Conservation (phyloP, 2,888 invertebrate genomes). For the Dusona sp. region DNA sequence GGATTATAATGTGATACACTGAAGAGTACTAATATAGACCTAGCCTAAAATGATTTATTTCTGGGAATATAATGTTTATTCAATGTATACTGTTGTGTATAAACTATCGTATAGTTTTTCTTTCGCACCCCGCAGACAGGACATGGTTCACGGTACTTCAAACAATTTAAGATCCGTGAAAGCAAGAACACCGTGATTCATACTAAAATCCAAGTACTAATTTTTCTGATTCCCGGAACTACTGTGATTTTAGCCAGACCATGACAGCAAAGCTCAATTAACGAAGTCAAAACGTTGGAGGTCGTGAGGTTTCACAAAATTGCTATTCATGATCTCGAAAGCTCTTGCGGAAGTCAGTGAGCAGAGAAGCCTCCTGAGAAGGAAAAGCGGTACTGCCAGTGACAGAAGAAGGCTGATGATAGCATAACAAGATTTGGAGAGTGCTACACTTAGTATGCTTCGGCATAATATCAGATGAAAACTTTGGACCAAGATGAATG, state of each 20-base stretch:
- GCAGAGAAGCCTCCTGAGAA: constrained; percentile 22
- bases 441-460: constrained; percentile 45
- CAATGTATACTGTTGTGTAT: no score
- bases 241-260: not conserved
- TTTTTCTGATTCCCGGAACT: not conserved
- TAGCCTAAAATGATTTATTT: constrained; percentile 47
- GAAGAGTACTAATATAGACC: constrained; percentile 8
- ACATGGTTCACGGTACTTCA: not conserved
- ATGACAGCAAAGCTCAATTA: not conserved
- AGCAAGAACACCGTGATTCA: not conserved
- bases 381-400: constrained; percentile 48
- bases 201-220: not conserved
- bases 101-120: no score
- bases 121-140: not conserved
- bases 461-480: constrained; percentile 73
- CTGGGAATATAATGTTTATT: not conserved
- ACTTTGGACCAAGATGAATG: constrained; percentile 74
- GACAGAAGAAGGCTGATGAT: constrained; percentile 43
- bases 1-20: constrained; percentile 17
- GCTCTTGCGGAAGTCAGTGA: constrained; percentile 23
- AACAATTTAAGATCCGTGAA: not conserved
- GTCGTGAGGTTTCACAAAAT: constrained; percentile 67
- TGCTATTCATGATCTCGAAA: constrained; percentile 69
- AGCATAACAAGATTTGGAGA: constrained; percentile 15
- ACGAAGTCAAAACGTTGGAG: constrained; percentile 31